phyloP scores from a whole-genome alignment of 2,113 vertebrate genomes.

The Tetraodon nigroviridis region DNA sequence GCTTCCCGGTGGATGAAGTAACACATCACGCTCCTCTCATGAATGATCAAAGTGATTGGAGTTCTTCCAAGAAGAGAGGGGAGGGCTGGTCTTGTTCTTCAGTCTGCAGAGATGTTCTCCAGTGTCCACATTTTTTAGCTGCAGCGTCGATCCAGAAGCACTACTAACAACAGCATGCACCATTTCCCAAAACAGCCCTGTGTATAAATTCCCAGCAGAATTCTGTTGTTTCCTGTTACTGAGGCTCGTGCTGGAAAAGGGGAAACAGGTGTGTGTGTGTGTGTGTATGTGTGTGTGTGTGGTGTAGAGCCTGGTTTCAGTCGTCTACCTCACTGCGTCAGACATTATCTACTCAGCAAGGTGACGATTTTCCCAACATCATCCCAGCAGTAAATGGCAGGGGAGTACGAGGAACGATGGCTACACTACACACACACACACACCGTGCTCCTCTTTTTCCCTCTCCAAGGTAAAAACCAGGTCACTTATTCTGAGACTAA shows the following conservation, averaged over 20 bases:
- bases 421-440: constrained; percentile 38
- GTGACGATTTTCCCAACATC: constrained; percentile 70
- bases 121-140: constrained; percentile 29
- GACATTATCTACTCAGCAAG: constrained; percentile 72
- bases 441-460: constrained; percentile 1
- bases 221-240: constrained; percentile 46
- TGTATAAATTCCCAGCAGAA: constrained; percentile 55
- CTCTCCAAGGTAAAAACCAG: constrained; percentile 15
- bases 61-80: constrained; percentile 16
- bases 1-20: constrained; percentile 28
- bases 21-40: constrained; percentile 30
- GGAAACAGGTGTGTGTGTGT: constrained; percentile 28
- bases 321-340: no score
- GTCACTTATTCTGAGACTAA: constrained; percentile 1
- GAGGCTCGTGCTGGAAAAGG: constrained; percentile 46
- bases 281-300: neutral
- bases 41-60: constrained; percentile 54
- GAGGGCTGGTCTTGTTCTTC: constrained; percentile 27
- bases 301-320: constrained; percentile 45
- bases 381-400: constrained; percentile 50
- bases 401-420: constrained; percentile 42
- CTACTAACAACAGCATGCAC: constrained; percentile 46
- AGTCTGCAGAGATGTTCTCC: constrained; percentile 27
- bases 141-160: constrained; percentile 38
- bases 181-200: constrained; percentile 51